Percentiles rank a stretch among this genome's conserved stretches.
These are phyloP conservation scores for Thera obeliscata DNA, from an alignment of 2,888 invertebrate species.

Conservation along the genomic window DNA sequence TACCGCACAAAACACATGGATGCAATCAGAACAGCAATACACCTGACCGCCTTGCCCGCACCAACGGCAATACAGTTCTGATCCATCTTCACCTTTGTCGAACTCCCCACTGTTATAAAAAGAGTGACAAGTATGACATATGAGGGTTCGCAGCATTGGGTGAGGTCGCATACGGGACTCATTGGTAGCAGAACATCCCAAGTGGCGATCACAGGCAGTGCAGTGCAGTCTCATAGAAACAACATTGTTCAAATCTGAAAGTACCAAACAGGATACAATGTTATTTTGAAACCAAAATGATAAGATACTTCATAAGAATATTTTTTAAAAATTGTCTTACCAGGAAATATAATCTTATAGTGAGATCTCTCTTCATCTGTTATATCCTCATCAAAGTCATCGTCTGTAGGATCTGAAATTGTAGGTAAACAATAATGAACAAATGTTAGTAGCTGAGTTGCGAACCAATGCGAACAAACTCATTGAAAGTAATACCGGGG, in stretches of 20 bases:
- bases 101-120: slow-evolving; percentile 93
- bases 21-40: slow-evolving; percentile 90
- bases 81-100: slow-evolving; percentile 92
- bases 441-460: neutral
- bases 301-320: neutral
- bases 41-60: slow-evolving; percentile 92
- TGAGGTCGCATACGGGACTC: slow-evolving; percentile 88
- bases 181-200: slow-evolving; percentile 88
- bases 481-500: slow-evolving; percentile 57
- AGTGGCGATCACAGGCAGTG: slow-evolving; percentile 89
- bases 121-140: slow-evolving; percentile 89
- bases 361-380: slow-evolving; percentile 79
- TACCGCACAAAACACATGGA: slow-evolving; percentile 89
- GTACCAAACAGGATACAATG: slow-evolving; percentile 7
- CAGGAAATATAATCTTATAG: slow-evolving; percentile 79
- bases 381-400: slow-evolving; percentile 82
- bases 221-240: slow-evolving; percentile 87
- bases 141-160: slow-evolving; percentile 88
- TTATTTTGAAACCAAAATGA: neutral
- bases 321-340: slow-evolving; percentile 45
- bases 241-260: slow-evolving; percentile 84
- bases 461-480: neutral
- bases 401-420: slow-evolving; percentile 69
- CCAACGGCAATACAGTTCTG: slow-evolving; percentile 93
- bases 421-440: slow-evolving; percentile 11